These are phyloP conservation scores for Asbolus verrucosus DNA, from an alignment of 1,140 invertebrate genomes.

Conservation along the genomic window DNA sequence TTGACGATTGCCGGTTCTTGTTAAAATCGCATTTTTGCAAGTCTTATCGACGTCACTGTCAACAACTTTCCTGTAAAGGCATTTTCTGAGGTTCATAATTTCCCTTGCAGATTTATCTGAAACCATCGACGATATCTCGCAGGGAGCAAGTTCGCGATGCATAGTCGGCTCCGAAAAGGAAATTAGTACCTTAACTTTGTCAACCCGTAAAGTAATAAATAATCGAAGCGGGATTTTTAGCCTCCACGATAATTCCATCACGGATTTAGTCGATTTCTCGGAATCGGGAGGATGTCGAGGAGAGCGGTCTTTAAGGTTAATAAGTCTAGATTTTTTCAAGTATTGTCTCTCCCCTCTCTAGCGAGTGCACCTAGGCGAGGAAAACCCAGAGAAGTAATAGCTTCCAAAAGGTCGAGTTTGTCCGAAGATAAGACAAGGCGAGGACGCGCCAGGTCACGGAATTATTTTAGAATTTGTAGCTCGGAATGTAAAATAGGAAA, in stretches of 20 bases:
- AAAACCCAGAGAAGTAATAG: constrained; percentile 16
- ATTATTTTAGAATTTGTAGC: constrained; percentile 20
- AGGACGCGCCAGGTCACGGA: constrained; percentile 23
- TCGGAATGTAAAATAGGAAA: background rate
- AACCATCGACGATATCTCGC: constrained; percentile 37
- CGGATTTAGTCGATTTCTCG: no score
- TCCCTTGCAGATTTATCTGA: constrained; percentile 37
- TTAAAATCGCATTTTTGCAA: constrained; percentile 44
- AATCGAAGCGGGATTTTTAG: constrained; percentile 20
- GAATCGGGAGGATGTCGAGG: no score
- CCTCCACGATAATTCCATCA: constrained; percentile 14
- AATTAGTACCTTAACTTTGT: constrained; percentile 33
- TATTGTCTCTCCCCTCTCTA: background rate
- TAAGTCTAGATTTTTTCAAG: constrained; percentile 9
- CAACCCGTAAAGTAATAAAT: constrained; percentile 11
- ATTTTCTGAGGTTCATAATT: constrained; percentile 41
- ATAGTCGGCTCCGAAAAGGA: constrained; percentile 23
- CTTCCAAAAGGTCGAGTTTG: constrained; percentile 28
- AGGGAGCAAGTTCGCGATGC: no score
- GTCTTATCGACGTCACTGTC: constrained; percentile 36
- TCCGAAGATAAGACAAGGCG: constrained; percentile 14
- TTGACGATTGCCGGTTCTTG: constrained; percentile 47
- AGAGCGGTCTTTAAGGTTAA: no score
- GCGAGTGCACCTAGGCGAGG: constrained; percentile 4
- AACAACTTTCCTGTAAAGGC: constrained; percentile 36